Conservation (phyloP, 2,113 vertebrate genomes). For the Hyaena hyaena region DNA sequence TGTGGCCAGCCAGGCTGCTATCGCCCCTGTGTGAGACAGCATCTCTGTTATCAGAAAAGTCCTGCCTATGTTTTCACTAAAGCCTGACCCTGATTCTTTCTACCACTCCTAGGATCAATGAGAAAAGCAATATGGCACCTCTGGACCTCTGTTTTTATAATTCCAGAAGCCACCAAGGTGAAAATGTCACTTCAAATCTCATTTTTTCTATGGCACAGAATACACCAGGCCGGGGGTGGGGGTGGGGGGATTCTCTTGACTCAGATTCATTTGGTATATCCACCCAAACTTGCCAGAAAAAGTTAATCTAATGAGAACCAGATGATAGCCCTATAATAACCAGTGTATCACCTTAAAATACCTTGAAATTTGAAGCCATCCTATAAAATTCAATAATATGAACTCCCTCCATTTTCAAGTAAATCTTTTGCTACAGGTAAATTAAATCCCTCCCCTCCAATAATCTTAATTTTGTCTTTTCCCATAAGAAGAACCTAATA, state of each 20-base stretch:
- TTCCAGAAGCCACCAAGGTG: not conserved
- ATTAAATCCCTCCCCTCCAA: not conserved
- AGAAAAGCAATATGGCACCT: not conserved
- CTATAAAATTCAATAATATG: not conserved
- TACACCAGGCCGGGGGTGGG: not conserved
- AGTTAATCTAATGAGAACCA: not conserved
- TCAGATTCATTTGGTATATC: not conserved
- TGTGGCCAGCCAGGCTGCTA: not conserved
- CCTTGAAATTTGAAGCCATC: not conserved
- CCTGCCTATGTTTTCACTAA: not conserved
- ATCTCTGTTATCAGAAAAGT: not conserved
- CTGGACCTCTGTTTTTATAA: not conserved
- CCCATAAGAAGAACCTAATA: not conserved
- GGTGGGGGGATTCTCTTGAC: not conserved
- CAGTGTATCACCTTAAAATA: not conserved
- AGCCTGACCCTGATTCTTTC: not conserved
- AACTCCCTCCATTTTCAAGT: not conserved
- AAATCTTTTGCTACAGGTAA: not conserved
- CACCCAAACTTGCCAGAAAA: not conserved
- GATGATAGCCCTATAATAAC: not conserved
- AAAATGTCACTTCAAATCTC: not conserved
- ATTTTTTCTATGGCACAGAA: not conserved
- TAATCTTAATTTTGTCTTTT: not conserved
- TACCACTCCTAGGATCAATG: not conserved
- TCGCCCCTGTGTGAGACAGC: not conserved